Percentiles rank a stretch among this genome's conserved stretches.
Evolutionary conservation across 2,888 invertebrate species (phyloP).

Genomic region (Lucinisca nassula): DNA sequence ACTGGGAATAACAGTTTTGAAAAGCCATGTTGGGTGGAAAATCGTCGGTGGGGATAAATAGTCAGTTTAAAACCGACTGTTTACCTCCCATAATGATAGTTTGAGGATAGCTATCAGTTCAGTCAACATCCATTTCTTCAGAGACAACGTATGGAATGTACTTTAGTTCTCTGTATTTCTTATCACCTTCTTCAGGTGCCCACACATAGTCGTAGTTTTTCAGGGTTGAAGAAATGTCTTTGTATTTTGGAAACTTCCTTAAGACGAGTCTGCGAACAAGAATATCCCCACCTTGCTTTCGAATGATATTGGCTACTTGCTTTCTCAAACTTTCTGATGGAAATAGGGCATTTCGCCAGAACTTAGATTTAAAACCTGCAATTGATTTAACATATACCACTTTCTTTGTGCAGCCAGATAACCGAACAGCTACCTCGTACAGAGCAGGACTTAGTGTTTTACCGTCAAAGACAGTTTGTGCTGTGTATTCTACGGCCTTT

Average conservation of each 20-base stretch:
- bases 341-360: background rate
- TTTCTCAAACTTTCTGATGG: background rate
- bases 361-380: background rate
- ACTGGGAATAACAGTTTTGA: no score
- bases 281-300: background rate
- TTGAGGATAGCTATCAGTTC: no score
- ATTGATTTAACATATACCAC: background rate
- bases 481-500: background rate
- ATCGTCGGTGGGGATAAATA: no score
- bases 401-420: background rate
- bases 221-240: background rate
- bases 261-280: conserved; percentile 15
- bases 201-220: no score
- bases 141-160: background rate
- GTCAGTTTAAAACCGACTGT: no score
- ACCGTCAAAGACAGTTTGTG: background rate
- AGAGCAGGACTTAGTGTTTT: background rate
- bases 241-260: background rate
- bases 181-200: background rate
- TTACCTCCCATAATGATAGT: no score
- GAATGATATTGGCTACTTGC: conserved; percentile 16
- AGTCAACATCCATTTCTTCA: background rate
- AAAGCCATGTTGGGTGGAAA: no score
- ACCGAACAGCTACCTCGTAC: conserved; percentile 18
- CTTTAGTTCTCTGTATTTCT: background rate